Base-by-base conservation (phyloP, 2,888 invertebrate species). In the Mesorhabditis belari region DNA sequence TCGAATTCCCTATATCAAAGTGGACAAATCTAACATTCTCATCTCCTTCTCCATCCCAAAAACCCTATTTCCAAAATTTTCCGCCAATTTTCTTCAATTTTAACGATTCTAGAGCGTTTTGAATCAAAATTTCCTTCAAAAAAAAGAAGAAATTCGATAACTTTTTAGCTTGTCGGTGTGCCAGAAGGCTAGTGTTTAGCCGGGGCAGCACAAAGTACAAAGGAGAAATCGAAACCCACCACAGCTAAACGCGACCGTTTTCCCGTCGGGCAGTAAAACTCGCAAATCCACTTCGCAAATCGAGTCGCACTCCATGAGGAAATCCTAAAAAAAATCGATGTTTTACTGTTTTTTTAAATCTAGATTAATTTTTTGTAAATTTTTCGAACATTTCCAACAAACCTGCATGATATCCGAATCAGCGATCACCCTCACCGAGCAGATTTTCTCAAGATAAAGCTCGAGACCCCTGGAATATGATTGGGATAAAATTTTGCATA, bases 381-480 rank as follows among this genome's bases (percentile, higher is more conserved):
- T 9, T 25, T 24, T 17, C 24, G 26, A 9, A 24, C 21, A 2
- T 35, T 44, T 29, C 1, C n/a, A 24, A 9, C 27, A 26, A 82
- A 95, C 94, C 83, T 96, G 96, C 83, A 98, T 91, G 2, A 91
- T 88, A 81, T 95, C 95, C 77, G 91, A 90, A 81, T 98, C 98
- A 0, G 95, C 96, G 79, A 98, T 94, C 28, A 96, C 95, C 49
- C 95, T 87, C 19, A 98, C 92, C 5, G 96, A 93, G 84, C 96
- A 96, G 0, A 96, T 91, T 86, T 94, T 92, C 83, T 98, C 98
- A 81, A 98, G 86, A 85, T 96, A 98, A 83, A 92, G 92, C 83
- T 98, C 98, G 53, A 98, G 85, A 2, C 94, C 94, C 71, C 71
- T 62, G 55, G 50, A 63, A 50, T 17, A 25, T 17, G 6, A 19